phyloP scores from a whole-genome alignment of 2,888 invertebrate genomes.

The Diaphora mendica region DNA sequence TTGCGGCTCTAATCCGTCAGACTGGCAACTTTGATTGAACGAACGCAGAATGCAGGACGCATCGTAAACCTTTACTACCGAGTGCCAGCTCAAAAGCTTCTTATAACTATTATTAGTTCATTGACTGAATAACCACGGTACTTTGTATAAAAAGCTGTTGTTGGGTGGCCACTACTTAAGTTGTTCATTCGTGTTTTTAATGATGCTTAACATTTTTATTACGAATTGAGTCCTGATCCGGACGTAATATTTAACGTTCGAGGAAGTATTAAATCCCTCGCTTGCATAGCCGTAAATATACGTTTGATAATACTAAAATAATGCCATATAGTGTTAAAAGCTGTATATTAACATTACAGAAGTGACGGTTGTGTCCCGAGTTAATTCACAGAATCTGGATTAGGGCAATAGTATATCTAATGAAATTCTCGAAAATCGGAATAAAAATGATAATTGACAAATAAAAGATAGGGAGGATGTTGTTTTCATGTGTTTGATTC shows the following conservation, averaged over 20 bases:
- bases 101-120: slow-evolving; percentile 36
- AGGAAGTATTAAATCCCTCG: not conserved
- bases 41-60: slow-evolving; percentile 48
- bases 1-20: slow-evolving; percentile 59
- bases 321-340: not conserved
- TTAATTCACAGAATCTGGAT: too few relatives aligned
- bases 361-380: too few relatives aligned
- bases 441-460: too few relatives aligned
- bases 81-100: slow-evolving; percentile 46
- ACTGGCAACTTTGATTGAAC: slow-evolving; percentile 71
- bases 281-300: too few relatives aligned
- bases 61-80: slow-evolving; percentile 62
- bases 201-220: not conserved
- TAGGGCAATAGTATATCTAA: too few relatives aligned
- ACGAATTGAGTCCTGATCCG: not conserved
- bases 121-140: slow-evolving; percentile 17
- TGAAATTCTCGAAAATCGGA: too few relatives aligned
- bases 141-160: slow-evolving; percentile 6
- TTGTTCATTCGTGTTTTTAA: slow-evolving; percentile 13
- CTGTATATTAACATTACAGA: too few relatives aligned
- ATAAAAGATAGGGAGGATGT: too few relatives aligned
- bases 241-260: not conserved
- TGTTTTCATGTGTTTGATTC: too few relatives aligned
- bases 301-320: not conserved
- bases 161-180: slow-evolving; percentile 1